phyloP scores from a whole-genome alignment of 2,797 vertebrate genomes.

The Neomorphus geoffroyi region DNA sequence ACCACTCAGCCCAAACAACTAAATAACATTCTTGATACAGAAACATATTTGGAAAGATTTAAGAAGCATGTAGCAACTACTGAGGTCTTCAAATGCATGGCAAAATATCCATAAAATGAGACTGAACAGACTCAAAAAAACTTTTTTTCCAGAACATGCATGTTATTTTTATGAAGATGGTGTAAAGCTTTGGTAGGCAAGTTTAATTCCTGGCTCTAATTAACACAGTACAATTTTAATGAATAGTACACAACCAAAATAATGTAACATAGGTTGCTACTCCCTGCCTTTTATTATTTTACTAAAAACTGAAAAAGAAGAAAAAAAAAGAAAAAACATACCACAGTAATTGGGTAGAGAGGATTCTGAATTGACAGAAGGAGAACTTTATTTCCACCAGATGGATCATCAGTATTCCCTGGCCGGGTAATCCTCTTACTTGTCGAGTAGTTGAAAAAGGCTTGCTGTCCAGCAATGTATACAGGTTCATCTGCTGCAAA shows the following conservation, averaged over 20 bases:
- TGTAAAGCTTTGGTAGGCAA: not conserved
- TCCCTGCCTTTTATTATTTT: not conserved
- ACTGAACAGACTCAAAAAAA: not conserved
- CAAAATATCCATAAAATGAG: not conserved
- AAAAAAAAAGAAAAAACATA: constrained; percentile 63
- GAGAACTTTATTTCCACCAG: constrained; percentile 96
- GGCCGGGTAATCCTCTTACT: constrained; percentile 96
- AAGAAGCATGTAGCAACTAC: not conserved
- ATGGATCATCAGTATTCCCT: constrained; percentile 93
- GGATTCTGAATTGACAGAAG: constrained; percentile 98
- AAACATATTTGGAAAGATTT: not conserved
- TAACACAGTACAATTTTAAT: not conserved
- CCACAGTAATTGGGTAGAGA: constrained; percentile 97
- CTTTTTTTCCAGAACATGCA: not conserved
- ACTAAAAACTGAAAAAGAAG: too few relatives aligned
- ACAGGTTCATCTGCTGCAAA: constrained; percentile 90
- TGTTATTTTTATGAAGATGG: not conserved
- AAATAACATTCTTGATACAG: not conserved
- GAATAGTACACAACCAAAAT: not conserved
- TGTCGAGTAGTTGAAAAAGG: constrained; percentile 97
- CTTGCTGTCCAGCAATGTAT: constrained; percentile 94
- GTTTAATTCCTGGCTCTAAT: not conserved
- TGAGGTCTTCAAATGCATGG: not conserved
- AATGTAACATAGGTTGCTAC: not conserved
- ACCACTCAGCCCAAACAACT: not conserved